Percentiles rank a stretch among this genome's conserved stretches.
These are phyloP conservation scores for Etheostoma nigrum DNA, from an alignment of 2,797 vertebrate species.

Conservation along the genomic window DNA sequence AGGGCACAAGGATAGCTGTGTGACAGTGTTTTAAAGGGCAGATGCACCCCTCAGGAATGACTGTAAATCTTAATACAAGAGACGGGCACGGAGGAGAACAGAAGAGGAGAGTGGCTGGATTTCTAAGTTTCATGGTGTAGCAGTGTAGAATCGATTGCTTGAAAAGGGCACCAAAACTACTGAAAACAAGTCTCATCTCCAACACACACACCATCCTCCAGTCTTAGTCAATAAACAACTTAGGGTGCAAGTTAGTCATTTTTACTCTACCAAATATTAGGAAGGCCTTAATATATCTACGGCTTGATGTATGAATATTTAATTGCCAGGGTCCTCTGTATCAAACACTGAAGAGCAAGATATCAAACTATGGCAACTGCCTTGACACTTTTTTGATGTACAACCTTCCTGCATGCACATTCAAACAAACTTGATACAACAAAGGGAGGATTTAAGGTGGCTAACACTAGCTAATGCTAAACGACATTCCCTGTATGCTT, in stretches of 20 bases:
- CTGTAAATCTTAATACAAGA: conserved; percentile 62
- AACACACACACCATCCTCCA: conserved; percentile 1
- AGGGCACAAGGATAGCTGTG: conserved; percentile 52
- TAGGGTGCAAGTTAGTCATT: neutral
- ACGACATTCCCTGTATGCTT: neutral
- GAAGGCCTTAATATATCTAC: neutral
- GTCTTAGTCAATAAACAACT: neutral
- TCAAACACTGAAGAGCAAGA: conserved; percentile 3
- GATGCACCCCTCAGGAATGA: conserved; percentile 53
- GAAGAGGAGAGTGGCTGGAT: conserved; percentile 13
- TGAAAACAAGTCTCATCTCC: conserved; percentile 9
- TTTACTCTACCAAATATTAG: neutral
- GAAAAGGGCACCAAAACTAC: conserved; percentile 3
- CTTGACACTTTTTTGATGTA: neutral
- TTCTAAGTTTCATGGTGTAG: conserved; percentile 24
- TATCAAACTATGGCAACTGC: neutral
- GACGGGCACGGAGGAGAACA: conserved; percentile 18
- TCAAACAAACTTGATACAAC: neutral
- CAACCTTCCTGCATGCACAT: neutral
- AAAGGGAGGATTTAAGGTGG: neutral
- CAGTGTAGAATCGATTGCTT: conserved; percentile 14
- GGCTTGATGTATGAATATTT: conserved; percentile 7
- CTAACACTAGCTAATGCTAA: neutral
- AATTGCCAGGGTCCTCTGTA: neutral
- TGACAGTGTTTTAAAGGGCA: conserved; percentile 75